Percentiles rank a stretch among this genome's conserved stretches.
These are phyloP conservation scores for Mus pahari DNA, from an alignment of 2,113 vertebrate species.

Conservation along the genomic window DNA sequence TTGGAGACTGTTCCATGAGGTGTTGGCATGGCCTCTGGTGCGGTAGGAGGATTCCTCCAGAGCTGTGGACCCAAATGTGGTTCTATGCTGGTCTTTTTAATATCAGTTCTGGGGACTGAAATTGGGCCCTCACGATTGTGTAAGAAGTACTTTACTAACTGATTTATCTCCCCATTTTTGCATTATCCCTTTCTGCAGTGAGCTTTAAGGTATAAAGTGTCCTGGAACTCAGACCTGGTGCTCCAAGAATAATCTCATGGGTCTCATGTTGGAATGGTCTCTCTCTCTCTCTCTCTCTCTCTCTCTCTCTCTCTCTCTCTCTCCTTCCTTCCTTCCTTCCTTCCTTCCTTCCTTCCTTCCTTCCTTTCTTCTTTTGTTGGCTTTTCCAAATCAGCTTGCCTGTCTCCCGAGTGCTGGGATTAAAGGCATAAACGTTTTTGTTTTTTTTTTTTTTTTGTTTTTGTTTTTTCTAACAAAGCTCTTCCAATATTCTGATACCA, in stretches of 20 bases:
- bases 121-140: background rate
- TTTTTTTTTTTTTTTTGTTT: background rate
- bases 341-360: no score
- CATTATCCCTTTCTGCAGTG: background rate
- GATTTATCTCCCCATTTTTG: background rate
- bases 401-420: background rate
- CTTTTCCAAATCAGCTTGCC: background rate
- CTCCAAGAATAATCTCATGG: constrained; percentile 2
- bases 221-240: background rate
- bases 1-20: no score
- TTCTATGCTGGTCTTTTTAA: background rate
- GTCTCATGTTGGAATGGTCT: background rate
- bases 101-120: background rate
- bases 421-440: background rate
- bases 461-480: background rate
- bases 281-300: background rate
- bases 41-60: no score
- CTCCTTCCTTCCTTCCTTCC: no score
- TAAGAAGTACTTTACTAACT: background rate
- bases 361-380: background rate
- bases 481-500: background rate
- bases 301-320: rapidly evolving
- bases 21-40: no score
- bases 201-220: background rate
- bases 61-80: background rate